These are phyloP conservation scores for Cecropterus lyciades DNA, from an alignment of 1,140 invertebrate genomes.

Conservation along the genomic window DNA sequence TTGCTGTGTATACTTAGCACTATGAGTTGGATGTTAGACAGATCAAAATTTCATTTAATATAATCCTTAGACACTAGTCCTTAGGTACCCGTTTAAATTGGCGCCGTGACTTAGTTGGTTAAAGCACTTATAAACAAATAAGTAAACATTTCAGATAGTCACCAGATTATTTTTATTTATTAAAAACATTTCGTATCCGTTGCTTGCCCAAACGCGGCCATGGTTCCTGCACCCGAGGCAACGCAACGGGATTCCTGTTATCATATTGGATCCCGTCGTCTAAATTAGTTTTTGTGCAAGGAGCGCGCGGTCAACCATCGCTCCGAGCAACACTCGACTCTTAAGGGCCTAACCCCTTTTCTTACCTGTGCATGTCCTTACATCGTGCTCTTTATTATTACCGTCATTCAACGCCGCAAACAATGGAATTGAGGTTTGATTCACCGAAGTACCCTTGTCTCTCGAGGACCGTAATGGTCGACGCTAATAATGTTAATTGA, in stretches of 20 bases:
- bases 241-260: conserved; percentile 80
- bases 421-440: conserved; percentile 21
- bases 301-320: conserved; percentile 67
- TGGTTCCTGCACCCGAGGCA: conserved; percentile 58
- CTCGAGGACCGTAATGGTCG: background rate
- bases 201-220: conserved; percentile 42
- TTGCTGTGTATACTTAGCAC: no score
- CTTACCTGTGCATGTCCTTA: conserved; percentile 61
- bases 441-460: conserved; percentile 14
- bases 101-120: no score
- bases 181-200: conserved; percentile 28
- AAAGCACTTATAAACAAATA: no score
- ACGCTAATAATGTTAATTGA: background rate
- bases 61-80: no score
- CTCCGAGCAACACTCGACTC: conserved; percentile 73
- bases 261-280: conserved; percentile 74
- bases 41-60: no score
- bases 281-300: conserved; percentile 78
- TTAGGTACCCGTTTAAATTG: no score
- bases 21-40: no score
- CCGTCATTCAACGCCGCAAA: conserved; percentile 12
- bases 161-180: background rate
- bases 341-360: conserved; percentile 59
- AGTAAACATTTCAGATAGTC: no score
- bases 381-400: conserved; percentile 28